These are phyloP conservation scores for Hystrix brachyura DNA, from an alignment of 2,113 vertebrate genomes.

Conservation along the genomic window DNA sequence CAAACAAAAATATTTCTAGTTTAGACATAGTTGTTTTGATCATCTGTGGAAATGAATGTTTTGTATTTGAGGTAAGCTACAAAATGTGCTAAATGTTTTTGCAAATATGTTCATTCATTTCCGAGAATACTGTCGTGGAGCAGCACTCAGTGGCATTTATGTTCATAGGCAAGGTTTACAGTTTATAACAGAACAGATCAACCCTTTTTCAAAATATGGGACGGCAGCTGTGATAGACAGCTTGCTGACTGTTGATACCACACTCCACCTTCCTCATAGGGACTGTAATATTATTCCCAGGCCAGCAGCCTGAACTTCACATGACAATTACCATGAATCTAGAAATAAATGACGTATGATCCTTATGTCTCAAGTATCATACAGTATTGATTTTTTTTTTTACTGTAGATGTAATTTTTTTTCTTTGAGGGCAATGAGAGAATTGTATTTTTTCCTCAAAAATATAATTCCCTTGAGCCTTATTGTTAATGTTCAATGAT, in stretches of 20 bases:
- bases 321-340: neutral
- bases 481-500: neutral
- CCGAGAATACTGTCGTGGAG: conserved; percentile 63
- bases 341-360: neutral
- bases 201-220: neutral
- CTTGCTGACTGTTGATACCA: no score
- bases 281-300: neutral
- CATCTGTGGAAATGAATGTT: conserved; percentile 58
- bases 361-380: neutral
- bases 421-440: conserved; percentile 36
- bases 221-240: neutral
- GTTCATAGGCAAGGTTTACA: neutral
- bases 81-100: conserved; percentile 58
- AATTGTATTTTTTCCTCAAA: neutral
- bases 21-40: conserved; percentile 70
- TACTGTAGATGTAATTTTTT: neutral
- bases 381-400: neutral
- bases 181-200: neutral
- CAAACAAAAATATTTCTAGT: conserved; percentile 75
- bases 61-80: conserved; percentile 62
- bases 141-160: neutral
- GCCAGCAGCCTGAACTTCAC: neutral
- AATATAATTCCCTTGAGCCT: conserved; percentile 26
- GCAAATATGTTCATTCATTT: conserved; percentile 29
- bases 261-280: rapidly evolving